A percentile compares a stretch with the other conserved stretches of the same genome.
phyloP scores from a whole-genome alignment of 2,797 vertebrate genomes.

The Todus mexicanus region DNA sequence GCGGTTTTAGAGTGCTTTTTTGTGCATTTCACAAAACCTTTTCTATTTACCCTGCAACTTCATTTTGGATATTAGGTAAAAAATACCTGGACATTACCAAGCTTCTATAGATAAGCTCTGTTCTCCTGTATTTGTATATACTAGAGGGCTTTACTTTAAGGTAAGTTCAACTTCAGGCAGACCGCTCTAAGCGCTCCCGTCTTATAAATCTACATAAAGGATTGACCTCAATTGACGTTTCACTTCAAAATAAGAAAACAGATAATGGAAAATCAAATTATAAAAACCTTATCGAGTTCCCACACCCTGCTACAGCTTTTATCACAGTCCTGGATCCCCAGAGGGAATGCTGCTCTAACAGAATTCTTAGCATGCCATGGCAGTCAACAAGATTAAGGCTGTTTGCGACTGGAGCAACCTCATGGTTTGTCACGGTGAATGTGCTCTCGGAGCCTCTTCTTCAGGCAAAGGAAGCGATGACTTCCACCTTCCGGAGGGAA shows the following conservation, averaged over 20 bases:
- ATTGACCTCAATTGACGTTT: neutral
- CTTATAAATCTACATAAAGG: neutral
- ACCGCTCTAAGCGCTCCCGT: neutral
- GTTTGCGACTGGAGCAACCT: neutral
- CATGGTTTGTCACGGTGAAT: neutral
- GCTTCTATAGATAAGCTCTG: neutral
- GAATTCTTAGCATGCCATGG: neutral
- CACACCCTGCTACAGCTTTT: neutral
- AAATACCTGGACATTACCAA: neutral
- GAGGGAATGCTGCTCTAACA: neutral
- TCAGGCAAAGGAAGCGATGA: neutral
- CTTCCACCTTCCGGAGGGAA: neutral
- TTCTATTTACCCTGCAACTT: neutral
- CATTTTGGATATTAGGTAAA: neutral
- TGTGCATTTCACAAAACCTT: neutral
- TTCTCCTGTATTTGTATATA: neutral
- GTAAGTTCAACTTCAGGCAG: neutral
- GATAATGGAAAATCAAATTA: slow-evolving; percentile 35
- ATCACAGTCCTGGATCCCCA: neutral
- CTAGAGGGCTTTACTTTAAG: neutral
- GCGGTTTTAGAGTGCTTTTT: neutral
- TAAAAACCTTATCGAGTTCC: neutral
- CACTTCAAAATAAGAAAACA: slow-evolving; percentile 13
- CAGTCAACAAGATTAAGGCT: slow-evolving; percentile 27
- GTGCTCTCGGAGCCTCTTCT: neutral